phyloP scores from a whole-genome alignment of 2,113 vertebrate species.

The Dicentrarchus labrax region DNA sequence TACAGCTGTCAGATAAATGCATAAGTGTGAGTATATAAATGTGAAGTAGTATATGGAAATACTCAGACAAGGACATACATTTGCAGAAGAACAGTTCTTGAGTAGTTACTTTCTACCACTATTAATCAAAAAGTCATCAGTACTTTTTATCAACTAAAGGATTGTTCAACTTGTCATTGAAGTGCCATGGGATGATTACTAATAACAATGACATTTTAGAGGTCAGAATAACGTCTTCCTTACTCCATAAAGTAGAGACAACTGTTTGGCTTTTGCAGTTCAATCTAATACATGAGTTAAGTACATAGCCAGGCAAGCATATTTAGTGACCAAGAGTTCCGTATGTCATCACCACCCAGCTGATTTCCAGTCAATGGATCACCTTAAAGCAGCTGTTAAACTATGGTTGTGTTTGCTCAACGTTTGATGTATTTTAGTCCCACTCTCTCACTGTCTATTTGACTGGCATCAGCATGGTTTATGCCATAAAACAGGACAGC shows the following conservation, averaged over 20 bases:
- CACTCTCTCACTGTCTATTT: background rate
- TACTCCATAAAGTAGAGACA: too few relatives aligned
- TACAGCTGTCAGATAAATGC: background rate
- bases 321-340: background rate
- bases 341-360: background rate
- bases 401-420: background rate
- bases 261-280: too few relatives aligned
- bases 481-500: conserved; percentile 11
- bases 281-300: too few relatives aligned
- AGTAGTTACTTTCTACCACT: background rate
- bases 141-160: background rate
- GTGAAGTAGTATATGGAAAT: background rate
- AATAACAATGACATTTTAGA: background rate
- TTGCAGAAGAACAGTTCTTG: too few relatives aligned
- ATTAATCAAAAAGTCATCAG: background rate
- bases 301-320: background rate
- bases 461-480: background rate
- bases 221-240: background rate
- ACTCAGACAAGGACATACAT: too few relatives aligned
- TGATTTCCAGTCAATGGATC: background rate
- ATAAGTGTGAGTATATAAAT: background rate
- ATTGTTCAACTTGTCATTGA: background rate
- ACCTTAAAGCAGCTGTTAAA: background rate
- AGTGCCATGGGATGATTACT: background rate
- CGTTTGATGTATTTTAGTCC: background rate